These are phyloP conservation scores for Folsomia manolachei DNA, from an alignment of 2,888 invertebrate genomes.

Conservation along the genomic window DNA sequence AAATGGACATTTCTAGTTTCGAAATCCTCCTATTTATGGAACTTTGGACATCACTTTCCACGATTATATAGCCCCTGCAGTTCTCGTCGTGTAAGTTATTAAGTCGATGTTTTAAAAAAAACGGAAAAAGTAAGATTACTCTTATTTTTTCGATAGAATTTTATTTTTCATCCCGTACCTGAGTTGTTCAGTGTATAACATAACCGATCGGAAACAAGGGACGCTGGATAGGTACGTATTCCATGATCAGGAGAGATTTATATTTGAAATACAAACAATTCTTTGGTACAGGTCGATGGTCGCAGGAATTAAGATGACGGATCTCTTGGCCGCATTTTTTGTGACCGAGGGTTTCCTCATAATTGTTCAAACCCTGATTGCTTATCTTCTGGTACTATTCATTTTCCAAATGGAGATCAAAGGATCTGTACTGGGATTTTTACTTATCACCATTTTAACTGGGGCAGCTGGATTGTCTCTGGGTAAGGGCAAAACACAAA, in stretches of 20 bases:
- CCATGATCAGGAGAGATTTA: no score
- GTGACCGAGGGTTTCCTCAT: neutral
- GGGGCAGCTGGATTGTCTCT: slow-evolving; percentile 7
- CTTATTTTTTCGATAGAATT: no score
- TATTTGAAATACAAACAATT: no score
- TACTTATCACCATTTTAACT: neutral
- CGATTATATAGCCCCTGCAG: slow-evolving; percentile 35
- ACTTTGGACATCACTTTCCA: slow-evolving; percentile 23
- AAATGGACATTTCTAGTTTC: no score
- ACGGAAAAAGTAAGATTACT: neutral
- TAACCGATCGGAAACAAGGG: slow-evolving; percentile 35
- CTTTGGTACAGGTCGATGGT: slow-evolving; percentile 2
- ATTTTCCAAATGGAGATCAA: slow-evolving; percentile 15
- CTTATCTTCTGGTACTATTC: neutral
- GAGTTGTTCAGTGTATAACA: slow-evolving; percentile 27
- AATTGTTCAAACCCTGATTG: slow-evolving; percentile 7
- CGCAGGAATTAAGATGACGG: slow-evolving; percentile 4
- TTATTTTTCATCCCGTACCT: slow-evolving; percentile 32
- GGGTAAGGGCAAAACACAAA: no score
- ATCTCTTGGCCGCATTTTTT: neutral
- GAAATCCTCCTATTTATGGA: slow-evolving; percentile 25
- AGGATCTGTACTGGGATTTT: slow-evolving; percentile 12
- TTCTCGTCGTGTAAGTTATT: slow-evolving; percentile 29
- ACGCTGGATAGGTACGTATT: slow-evolving; percentile 27
- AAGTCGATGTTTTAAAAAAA: neutral